Base-by-base conservation (phyloP, 2,113 vertebrate genomes). In the Pangasianodon hypophthalmus region DNA sequence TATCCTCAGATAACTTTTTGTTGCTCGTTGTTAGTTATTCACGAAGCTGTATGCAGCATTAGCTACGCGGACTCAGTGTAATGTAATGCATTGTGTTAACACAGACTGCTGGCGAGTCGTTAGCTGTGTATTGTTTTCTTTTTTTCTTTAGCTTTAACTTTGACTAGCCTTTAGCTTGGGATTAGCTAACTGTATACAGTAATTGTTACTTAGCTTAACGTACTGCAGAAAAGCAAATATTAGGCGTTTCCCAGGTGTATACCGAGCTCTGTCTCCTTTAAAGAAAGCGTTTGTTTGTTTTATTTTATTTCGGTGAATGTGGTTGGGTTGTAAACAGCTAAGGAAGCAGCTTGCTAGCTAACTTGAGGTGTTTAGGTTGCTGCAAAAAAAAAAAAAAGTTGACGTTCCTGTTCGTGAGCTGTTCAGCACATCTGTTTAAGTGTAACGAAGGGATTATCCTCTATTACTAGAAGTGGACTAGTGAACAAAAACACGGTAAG, bases 341-440 rank as follows among this genome's bases (percentile, higher is more conserved):
- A 67, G 91, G 80, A 73, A 90, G 86, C 32, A 93, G 92, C 85
- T 91, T 85, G 91, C 81, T 88, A 64, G 85, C 86, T 88, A 84
- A 86, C 92, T 92, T 94, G 8, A 93, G 88, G 92, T 90, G 92
- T 50, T 75, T 5, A 71, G 14, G 26, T 41, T 77, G 29, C 48
- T 84, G 50, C 29, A n/a, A 18, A 82, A 8, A 24, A 18, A 82
- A 8, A 24, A 80, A 86, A 77, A 88, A 85, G 85, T 82, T 67
- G 24, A 6, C 8, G 2, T 81, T 81, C 16, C 75, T 52, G 26
- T 52, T 50, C 0, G 16, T 52, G 54, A 50, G 5, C 48, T 79
- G 9, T 82, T 52, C 54, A 69, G 44, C 29, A 80, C 21, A 77
- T 58, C 7, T 85, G 54, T n/a, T 41, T 26, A 21, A 37, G 26